A percentile compares a stretch with the other conserved stretches of the same genome.
Evolutionary conservation across 2,888 invertebrate genomes (phyloP).

Genomic region (Esperia sulphurella): DNA sequence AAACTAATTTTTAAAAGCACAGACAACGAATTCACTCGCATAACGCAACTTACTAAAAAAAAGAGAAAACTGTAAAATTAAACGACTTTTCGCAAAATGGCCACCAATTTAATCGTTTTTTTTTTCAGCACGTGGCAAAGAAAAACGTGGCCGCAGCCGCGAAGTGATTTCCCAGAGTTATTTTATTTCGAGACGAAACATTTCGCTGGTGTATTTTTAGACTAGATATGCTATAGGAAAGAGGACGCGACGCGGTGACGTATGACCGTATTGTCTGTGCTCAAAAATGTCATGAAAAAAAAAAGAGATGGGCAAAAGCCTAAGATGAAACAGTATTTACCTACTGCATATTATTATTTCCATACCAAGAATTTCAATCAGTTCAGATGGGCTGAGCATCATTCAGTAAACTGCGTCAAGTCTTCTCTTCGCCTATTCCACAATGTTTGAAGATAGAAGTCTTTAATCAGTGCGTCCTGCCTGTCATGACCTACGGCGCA

Average conservation of each 20-base stretch:
- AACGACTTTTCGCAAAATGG: conserved; percentile 20
- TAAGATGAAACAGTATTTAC: too few species aligned
- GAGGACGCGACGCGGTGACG: conserved; percentile 26
- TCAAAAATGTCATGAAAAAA: conserved; percentile 9
- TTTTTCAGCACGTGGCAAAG: conserved; percentile 35
- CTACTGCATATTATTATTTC: too few species aligned
- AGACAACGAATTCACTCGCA: too few species aligned
- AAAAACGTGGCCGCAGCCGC: conserved; percentile 31
- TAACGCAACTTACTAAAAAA: background rate
- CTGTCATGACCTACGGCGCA: too few species aligned
- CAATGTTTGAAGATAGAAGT: too few species aligned
- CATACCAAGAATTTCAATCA: too few species aligned
- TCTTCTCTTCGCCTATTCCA: too few species aligned
- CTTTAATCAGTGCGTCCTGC: too few species aligned
- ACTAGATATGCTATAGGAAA: conserved; percentile 33
- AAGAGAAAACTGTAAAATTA: conserved; percentile 18
- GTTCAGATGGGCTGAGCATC: too few species aligned
- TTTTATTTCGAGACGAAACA: conserved; percentile 61
- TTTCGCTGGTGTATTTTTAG: conserved; percentile 54
- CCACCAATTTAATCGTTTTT: conserved; percentile 11
- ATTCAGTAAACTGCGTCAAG: too few species aligned
- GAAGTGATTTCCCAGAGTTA: conserved; percentile 38
- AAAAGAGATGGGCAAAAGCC: too few species aligned
- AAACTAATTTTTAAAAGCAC: background rate
- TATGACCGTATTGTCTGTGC: conserved; percentile 29